Conservation (phyloP, 2,113 vertebrate species). For the Condylura cristata region DNA sequence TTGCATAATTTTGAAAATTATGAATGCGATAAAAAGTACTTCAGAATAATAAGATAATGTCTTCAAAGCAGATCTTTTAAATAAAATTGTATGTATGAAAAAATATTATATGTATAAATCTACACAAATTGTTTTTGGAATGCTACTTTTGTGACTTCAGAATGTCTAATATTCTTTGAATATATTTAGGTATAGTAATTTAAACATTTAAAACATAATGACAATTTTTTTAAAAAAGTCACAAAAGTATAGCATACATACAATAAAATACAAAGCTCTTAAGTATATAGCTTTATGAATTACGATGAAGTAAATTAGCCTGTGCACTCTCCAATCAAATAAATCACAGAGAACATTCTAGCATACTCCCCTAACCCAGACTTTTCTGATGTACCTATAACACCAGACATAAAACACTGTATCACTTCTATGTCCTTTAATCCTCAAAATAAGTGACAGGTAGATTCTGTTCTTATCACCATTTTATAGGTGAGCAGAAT, state of each 20-base stretch:
- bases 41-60: background rate
- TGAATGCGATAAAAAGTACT: background rate
- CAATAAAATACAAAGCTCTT: background rate
- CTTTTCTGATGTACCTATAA: background rate
- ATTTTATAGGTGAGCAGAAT: background rate
- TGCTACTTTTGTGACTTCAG: background rate
- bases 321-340: background rate
- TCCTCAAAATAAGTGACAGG: background rate
- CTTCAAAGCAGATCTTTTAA: conserved; percentile 7
- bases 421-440: background rate
- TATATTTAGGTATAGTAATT: background rate
- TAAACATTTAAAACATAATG: background rate
- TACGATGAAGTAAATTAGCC: background rate
- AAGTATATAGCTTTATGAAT: background rate
- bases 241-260: background rate
- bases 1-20: background rate
- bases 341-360: background rate
- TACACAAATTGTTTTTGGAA: background rate
- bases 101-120: background rate
- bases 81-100: background rate
- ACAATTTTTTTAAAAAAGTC: background rate
- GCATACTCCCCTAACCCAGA: background rate
- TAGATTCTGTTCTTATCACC: background rate
- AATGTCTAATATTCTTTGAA: conserved; percentile 4
- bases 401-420: background rate